Percentiles rank a stretch among this genome's conserved stretches.
Evolutionary conservation across 2,113 vertebrate species (phyloP).

Genomic region (Ondatra zibethicus): DNA sequence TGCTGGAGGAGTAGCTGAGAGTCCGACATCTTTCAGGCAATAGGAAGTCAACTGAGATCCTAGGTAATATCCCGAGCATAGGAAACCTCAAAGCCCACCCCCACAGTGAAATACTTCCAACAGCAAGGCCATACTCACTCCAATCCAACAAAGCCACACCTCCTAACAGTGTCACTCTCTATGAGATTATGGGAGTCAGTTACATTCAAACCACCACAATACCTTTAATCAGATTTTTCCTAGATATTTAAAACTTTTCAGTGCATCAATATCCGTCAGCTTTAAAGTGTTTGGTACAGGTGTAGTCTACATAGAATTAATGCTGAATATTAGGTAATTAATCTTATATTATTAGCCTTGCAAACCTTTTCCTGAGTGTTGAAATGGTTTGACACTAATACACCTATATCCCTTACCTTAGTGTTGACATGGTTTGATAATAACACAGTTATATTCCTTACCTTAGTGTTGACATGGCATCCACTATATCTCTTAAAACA

Average conservation of each 20-base stretch:
- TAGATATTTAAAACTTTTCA: background rate
- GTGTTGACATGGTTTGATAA: background rate
- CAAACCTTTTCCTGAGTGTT: background rate
- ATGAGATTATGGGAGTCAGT: too few relatives aligned
- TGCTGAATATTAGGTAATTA: background rate
- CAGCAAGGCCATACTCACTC: too few relatives aligned
- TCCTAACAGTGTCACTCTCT: too few relatives aligned
- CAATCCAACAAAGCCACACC: too few relatives aligned
- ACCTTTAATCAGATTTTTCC: background rate
- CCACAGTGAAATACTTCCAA: too few relatives aligned
- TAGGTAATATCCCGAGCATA: too few relatives aligned
- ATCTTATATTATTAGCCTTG: background rate
- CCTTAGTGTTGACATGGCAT: too few relatives aligned
- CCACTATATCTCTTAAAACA: background rate
- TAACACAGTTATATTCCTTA: background rate
- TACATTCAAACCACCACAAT: background rate
- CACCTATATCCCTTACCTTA: background rate
- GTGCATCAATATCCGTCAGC: background rate
- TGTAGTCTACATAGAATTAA: background rate
- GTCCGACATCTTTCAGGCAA: too few relatives aligned
- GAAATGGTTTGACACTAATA: background rate
- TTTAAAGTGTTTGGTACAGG: background rate
- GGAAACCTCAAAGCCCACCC: too few relatives aligned
- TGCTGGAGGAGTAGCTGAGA: too few relatives aligned
- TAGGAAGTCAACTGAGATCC: too few relatives aligned